Evolutionary conservation across 2,113 vertebrate species (phyloP).

Genomic region (Pontoporia blainvillei): DNA sequence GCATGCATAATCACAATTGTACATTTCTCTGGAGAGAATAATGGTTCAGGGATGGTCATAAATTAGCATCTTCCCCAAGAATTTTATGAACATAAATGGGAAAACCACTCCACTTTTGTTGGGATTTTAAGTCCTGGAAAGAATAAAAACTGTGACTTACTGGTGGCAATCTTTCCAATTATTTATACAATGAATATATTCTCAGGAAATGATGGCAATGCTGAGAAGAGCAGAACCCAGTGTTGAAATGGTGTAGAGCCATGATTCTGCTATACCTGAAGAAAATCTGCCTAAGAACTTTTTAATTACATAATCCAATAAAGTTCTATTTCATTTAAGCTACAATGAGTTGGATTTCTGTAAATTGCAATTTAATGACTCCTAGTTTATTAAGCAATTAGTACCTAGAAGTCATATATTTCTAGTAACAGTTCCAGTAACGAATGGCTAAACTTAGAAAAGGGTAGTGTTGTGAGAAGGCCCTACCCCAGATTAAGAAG

Average conservation of each 20-base stretch:
- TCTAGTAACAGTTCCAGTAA: not conserved
- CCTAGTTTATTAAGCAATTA: not conserved
- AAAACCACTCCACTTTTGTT: not conserved
- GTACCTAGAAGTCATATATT: not conserved
- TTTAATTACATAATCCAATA: not conserved
- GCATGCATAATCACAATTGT: not conserved
- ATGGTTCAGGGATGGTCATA: not conserved
- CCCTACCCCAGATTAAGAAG: not conserved
- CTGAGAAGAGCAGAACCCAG: not conserved
- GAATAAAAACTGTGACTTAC: not conserved
- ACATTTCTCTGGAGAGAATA: not conserved
- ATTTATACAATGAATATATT: not conserved
- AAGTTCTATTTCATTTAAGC: not conserved
- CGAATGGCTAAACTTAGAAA: not conserved
- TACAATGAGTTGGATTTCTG: not conserved
- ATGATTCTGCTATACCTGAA: not conserved
- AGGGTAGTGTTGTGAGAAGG: not conserved
- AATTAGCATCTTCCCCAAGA: not conserved
- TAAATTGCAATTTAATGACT: not conserved
- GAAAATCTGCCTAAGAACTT: not conserved
- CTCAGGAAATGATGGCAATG: not conserved
- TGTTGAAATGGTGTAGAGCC: not conserved
- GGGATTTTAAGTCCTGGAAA: not conserved
- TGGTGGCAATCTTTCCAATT: not conserved
- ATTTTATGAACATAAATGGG: not conserved